Base-by-base conservation (phyloP, 2,797 vertebrate genomes). In the Salarias fasciatus region DNA sequence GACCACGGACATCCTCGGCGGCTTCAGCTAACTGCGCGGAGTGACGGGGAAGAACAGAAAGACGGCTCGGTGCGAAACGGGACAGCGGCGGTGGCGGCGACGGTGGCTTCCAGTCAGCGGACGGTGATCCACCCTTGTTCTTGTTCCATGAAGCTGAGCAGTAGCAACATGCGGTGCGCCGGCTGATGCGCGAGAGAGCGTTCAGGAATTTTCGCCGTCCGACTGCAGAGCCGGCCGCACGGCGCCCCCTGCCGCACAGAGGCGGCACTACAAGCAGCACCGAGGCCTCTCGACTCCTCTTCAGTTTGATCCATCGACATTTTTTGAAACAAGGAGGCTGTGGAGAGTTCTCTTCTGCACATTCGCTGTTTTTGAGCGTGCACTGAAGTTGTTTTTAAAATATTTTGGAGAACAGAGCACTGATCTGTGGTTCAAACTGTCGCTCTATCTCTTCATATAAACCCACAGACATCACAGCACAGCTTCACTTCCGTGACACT, bases 1-100 rank as follows among this genome's bases (percentile, higher is more conserved):
- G 69, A 98, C 94, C 61, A 99, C 96, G 57, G 95, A 95, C 94
- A 95, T 95, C 56, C 84, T 91, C 6, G 46, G 56, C 12, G n/a
- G 55, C 57, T 77, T 56, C 14, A 58, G 36, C 15, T 30, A 45
- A 49, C 41, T 33, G 47, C 2, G 42, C 8, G 41, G 15, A 56
- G 48, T 24, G 24, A 75, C 40, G 12, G 24, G 33, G 53, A 72
- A 72, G 67, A 70, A 59, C 65, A 24, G 40, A 44, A 28, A 53
- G 9, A 14, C 6, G 28, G 44, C 4, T 69, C 37, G 35, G 67
- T 38, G 75, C 57, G 69, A 55, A 61, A 42, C 7, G 33, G 47
- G 49, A 73, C 47, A 31, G 55, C 50, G 31, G 60, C 49, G 13
- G 64, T 61, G 74, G 53, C 46, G 15, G 67, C 68, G 77, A 69